Base-by-base conservation (phyloP, 2,797 vertebrate species). In the Melopsittacus undulatus region DNA sequence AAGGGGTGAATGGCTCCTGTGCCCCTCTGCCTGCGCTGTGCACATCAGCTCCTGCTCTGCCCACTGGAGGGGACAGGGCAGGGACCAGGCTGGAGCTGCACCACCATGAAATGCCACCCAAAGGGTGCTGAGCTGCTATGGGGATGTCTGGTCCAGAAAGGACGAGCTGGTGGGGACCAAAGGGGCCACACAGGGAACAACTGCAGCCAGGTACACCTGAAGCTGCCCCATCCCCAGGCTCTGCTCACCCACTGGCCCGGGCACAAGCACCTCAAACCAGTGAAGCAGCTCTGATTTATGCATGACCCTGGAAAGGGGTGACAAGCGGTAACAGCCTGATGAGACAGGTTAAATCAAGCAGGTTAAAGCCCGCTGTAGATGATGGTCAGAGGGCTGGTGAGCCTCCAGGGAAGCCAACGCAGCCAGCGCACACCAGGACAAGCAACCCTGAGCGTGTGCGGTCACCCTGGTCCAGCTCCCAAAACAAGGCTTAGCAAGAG, bases 301-400 rank as follows among this genome's bases (percentile, higher is more conserved):
- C 3, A 0, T 7, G 64, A 70, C 51, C 54, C 78, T 26, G 74
- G 51, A 76, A 87, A 42, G 56, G 11, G 34, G 61, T 81, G 91
- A 95, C 20, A 24, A 46, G 81, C 7, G 1, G 57, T 11, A 73
- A 89, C 34, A 72, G 79, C 52, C 10, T 2, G 2, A 88, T 94
- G 62, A 94, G 89, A 95, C 76, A 0, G 84, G 91, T 93, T 83
- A 78, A 92, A 43, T 77, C 76, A 83, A 93, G 91, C 87, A 92
- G 70, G 45, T 87, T 64, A 42, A 90, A 93, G 78, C 43, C 19
- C 5, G 38, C 49, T 62, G 81, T 10, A 61, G 64, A 27, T 4
- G 36, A 86, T 9, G 66, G 57, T 26, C 66, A 84, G 69, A 24
- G 63, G 69, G 59, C 34, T 57, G 48, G 76, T 36, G 74, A 89